Evolutionary conservation across 2,797 vertebrate species (phyloP).

Genomic region (Spondyliosoma cantharus): DNA sequence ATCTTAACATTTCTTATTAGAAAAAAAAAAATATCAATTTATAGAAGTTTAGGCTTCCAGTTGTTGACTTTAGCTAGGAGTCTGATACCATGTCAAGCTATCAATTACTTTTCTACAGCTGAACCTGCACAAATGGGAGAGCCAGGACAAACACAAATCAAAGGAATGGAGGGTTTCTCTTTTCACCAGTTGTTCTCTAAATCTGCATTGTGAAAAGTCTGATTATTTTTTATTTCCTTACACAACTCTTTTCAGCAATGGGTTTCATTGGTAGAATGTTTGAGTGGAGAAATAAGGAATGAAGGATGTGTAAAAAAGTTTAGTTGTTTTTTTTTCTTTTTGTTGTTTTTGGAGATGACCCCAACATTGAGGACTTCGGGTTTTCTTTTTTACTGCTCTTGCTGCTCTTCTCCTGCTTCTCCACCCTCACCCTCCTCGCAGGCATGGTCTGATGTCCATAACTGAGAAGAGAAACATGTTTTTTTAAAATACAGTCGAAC

Average conservation of each 20-base stretch:
- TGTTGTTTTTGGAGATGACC: slow-evolving; percentile 74
- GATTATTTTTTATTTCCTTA: slow-evolving; percentile 81
- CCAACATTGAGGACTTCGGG: slow-evolving; percentile 51
- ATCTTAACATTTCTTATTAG: slow-evolving; percentile 48
- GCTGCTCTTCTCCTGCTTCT: slow-evolving; percentile 84
- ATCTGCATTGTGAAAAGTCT: slow-evolving; percentile 91
- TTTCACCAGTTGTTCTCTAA: slow-evolving; percentile 78
- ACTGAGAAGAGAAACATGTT: slow-evolving; percentile 79
- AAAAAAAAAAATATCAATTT: slow-evolving; percentile 24
- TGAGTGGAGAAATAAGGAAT: slow-evolving; percentile 94
- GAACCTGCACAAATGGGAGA: slow-evolving; percentile 94
- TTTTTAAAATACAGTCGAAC: slow-evolving; percentile 10
- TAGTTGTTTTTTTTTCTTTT: slow-evolving; percentile 50
- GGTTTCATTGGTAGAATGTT: slow-evolving; percentile 91
- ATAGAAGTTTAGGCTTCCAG: slow-evolving; percentile 56
- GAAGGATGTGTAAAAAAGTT: slow-evolving; percentile 93
- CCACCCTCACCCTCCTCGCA: slow-evolving; percentile 91
- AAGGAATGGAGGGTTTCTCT: slow-evolving; percentile 84
- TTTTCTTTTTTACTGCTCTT: slow-evolving; percentile 79
- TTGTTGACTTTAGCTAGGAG: slow-evolving; percentile 80
- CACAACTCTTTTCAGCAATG: slow-evolving; percentile 84
- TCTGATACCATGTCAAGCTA: slow-evolving; percentile 91
- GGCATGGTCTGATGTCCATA: slow-evolving; percentile 96
- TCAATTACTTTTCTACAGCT: slow-evolving; percentile 93
- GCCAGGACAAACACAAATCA: slow-evolving; percentile 89